phyloP scores from a whole-genome alignment of 2,797 vertebrate genomes.

The Muraenolepis orangiensis region DNA sequence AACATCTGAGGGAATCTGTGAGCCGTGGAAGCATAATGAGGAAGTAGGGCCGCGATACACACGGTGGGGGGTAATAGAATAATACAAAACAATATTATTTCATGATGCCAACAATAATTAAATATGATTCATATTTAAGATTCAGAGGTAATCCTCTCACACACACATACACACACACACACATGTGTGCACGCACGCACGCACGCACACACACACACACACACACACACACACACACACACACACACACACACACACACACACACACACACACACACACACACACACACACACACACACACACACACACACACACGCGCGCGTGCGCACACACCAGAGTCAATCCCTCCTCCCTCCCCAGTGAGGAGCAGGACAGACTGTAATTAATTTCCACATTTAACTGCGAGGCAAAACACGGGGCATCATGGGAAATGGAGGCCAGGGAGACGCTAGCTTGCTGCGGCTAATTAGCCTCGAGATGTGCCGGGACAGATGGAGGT shows the following conservation, averaged over 20 bases:
- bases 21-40: not conserved
- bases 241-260: not conserved
- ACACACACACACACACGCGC: not conserved
- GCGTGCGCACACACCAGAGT: not conserved
- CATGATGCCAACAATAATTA: not conserved
- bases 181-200: not conserved
- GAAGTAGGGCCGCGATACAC: not conserved
- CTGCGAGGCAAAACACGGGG: constrained; percentile 73
- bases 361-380: constrained; percentile 71
- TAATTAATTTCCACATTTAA: constrained; percentile 85
- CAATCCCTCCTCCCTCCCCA: constrained; percentile 64
- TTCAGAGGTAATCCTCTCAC: not conserved
- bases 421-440: constrained; percentile 76
- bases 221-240: not conserved
- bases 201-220: not conserved
- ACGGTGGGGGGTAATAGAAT: not conserved
- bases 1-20: not conserved
- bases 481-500: constrained; percentile 76
- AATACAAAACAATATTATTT: not conserved
- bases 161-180: not conserved
- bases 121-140: not conserved
- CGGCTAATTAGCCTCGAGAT: constrained; percentile 80
- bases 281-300: not conserved
- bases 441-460: not conserved
- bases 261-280: not conserved